Percentiles rank a stretch among this genome's conserved stretches.
phyloP scores from a whole-genome alignment of 1,140 invertebrate species.

The Megalopta genalis region DNA sequence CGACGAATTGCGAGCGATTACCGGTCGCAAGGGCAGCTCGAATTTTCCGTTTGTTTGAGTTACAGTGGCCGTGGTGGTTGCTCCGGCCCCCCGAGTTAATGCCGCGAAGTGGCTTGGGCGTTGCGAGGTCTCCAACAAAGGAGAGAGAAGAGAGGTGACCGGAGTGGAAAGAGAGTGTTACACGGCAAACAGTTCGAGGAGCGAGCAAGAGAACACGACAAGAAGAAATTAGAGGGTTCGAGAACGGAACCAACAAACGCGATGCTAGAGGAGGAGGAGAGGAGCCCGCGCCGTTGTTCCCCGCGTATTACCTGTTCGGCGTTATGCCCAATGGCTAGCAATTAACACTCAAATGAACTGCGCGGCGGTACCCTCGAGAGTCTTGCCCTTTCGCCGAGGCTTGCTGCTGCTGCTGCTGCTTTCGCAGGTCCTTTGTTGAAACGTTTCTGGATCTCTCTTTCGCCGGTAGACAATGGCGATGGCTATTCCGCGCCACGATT shows the following conservation, averaged over 20 bases:
- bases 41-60: conserved; percentile 68
- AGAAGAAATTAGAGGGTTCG: conserved; percentile 25
- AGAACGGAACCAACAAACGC: background rate
- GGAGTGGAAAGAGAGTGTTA: background rate
- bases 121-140: background rate
- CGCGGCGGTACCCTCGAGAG: background rate
- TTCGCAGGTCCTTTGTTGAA: conserved; percentile 56
- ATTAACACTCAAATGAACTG: conserved; percentile 71
- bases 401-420: conserved; percentile 12
- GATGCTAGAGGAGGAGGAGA: too few relatives aligned
- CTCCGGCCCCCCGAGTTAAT: background rate
- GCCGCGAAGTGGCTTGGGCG: conserved; percentile 29
- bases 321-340: conserved; percentile 63
- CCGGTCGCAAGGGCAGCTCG: conserved; percentile 37
- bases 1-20: conserved; percentile 61
- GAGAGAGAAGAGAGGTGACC: background rate
- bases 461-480: conserved; percentile 60
- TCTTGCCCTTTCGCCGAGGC: conserved; percentile 1
- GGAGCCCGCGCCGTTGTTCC: conserved; percentile 29
- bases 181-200: conserved; percentile 12
- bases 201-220: background rate
- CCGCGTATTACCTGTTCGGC: conserved; percentile 37
- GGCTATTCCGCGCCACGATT: conserved; percentile 63
- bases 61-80: conserved; percentile 33
- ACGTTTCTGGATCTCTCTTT: conserved; percentile 51